These are phyloP conservation scores for Cardinalis cardinalis DNA, from an alignment of 2,113 vertebrate species.

Conservation along the genomic window DNA sequence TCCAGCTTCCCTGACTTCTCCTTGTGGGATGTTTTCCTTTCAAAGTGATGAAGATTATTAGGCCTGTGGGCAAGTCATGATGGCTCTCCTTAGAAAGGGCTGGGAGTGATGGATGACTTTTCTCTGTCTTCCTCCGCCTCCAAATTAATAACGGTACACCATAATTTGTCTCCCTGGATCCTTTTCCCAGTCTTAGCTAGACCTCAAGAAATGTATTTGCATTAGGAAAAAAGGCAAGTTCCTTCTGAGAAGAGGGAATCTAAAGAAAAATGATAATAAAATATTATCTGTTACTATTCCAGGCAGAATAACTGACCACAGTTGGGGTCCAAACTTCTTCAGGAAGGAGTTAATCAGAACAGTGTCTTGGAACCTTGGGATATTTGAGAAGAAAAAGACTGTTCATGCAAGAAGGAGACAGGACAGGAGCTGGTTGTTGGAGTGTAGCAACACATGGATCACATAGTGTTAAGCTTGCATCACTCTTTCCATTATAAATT, in stretches of 20 bases:
- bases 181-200: background rate
- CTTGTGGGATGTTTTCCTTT: conserved; percentile 12
- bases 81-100: conserved; percentile 1
- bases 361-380: background rate
- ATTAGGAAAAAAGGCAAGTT: background rate
- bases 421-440: conserved; percentile 24
- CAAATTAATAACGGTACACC: background rate
- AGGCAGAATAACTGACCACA: background rate
- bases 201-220: background rate
- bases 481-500: conserved; percentile 56
- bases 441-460: conserved; percentile 41
- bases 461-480: conserved; percentile 40
- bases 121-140: background rate
- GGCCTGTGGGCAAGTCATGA: conserved; percentile 5
- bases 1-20: conserved; percentile 3
- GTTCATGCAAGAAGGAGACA: background rate
- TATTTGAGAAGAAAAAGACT: background rate
- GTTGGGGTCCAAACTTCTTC: background rate
- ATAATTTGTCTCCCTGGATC: background rate
- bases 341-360: conserved; percentile 41
- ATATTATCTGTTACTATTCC: background rate
- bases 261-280: background rate
- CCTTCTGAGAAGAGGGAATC: background rate
- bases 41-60: conserved; percentile 48
- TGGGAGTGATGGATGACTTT: conserved; percentile 18